These are phyloP conservation scores for Lobophora halterata DNA, from an alignment of 2,888 invertebrate genomes.

Conservation along the genomic window DNA sequence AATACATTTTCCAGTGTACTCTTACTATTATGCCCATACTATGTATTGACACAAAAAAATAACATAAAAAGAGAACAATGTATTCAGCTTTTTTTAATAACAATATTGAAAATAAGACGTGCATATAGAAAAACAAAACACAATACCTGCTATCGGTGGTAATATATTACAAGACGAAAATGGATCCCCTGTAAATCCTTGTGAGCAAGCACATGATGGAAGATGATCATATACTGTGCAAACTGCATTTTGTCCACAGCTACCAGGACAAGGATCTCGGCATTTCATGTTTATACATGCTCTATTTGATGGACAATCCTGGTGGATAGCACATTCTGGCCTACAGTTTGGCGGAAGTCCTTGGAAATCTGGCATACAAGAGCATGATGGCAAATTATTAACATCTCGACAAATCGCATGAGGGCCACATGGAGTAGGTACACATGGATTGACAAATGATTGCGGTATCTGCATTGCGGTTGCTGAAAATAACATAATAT, in stretches of 20 bases:
- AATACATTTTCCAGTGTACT: too few species aligned
- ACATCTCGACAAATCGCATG: constrained; percentile 83
- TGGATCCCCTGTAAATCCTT: constrained; percentile 89
- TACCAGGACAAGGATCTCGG: constrained; percentile 86
- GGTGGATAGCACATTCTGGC: constrained; percentile 86
- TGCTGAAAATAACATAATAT: constrained; percentile 40
- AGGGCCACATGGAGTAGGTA: constrained; percentile 86
- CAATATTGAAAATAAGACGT: too few species aligned
- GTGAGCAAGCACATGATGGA: constrained; percentile 84
- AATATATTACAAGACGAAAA: constrained; percentile 82
- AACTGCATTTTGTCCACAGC: constrained; percentile 83
- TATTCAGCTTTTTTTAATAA: too few species aligned
- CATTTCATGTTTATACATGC: constrained; percentile 89
- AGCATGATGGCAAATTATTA: constrained; percentile 83
- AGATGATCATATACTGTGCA: constrained; percentile 85
- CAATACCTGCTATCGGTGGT: constrained; percentile 66
- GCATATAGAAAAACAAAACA: too few species aligned
- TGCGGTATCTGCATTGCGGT: constrained; percentile 43
- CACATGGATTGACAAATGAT: constrained; percentile 81
- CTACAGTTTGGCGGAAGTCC: constrained; percentile 87
- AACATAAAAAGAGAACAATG: too few species aligned
- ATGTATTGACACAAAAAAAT: too few species aligned
- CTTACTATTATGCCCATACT: too few species aligned
- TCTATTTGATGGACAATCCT: constrained; percentile 85
- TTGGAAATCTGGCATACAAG: constrained; percentile 83